Base-by-base conservation (phyloP, 2,888 invertebrate genomes). In the Pimpla rufipes region DNA sequence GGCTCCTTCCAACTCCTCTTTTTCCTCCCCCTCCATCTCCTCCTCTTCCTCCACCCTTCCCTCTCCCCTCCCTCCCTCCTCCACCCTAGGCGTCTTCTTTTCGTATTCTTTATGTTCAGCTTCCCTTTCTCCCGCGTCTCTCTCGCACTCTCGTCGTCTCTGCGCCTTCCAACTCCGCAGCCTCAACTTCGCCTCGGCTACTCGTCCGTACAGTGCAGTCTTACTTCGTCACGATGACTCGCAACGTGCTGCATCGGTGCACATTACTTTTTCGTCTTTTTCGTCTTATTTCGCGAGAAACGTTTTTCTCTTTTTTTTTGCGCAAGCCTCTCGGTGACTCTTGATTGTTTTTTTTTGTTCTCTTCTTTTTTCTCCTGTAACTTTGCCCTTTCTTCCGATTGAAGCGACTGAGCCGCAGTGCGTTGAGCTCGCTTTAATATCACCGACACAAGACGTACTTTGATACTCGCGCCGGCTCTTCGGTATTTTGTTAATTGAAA, bases 141-240 rank as follows among this genome's bases (percentile, higher is more conserved):
- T 45, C 81, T 42, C 29, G 5, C 29, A 3, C 29, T 29, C 29
- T 29, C 29, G 29, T 29, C 29, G 3, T 29, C 52, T 79, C 64
- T 71, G 68, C 74, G n/a, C 77, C 81, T 76, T 79, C 62, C 62
- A 81, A 82, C 81, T 81, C 73, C n/a, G 47, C 78, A 76, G 70
- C 57, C 57, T 68, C 64, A 76, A 76, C 76, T 81, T 83, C 68
- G 29, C 62, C 79, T 78, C 62, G 52, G 74, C 80, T 68, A 64
- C 68, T 45, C 68, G 21, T 74, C 47, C 42, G 52, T 10, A 50
- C 40, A 57, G 40, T 10, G 50, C 40, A 57, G 40, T 73, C 73
- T 68, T 64, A 70, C 78, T 79, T 78, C 83, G 81, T 84, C 83
- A 84, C 81, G 83, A 84, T 84, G 83, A 84, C 83, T 78, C 70